Percentiles rank a stretch among this genome's conserved stretches.
These are phyloP conservation scores for Germaria angustata DNA, from an alignment of 2,888 invertebrate species.

Conservation along the genomic window DNA sequence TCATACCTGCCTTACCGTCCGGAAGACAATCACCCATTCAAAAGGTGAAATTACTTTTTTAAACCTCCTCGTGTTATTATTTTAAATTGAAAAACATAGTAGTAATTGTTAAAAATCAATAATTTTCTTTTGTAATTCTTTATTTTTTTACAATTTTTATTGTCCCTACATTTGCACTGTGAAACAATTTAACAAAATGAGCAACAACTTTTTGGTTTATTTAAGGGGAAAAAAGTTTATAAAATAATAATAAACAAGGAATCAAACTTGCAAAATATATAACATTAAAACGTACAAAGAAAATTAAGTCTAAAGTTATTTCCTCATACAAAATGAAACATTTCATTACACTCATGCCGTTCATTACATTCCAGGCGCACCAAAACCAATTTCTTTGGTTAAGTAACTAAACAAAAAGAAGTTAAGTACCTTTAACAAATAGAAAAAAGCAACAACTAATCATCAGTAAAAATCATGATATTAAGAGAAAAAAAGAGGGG, in stretches of 20 bases:
- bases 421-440: not conserved
- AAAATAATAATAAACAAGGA: not conserved
- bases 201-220: constrained; percentile 34
- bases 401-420: not conserved
- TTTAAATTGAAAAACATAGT: constrained; percentile 34
- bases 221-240: not conserved
- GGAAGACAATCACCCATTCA: too few relatives aligned
- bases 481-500: not conserved
- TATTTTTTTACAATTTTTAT: constrained; percentile 10
- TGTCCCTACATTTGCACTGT: constrained; percentile 47
- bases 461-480: constrained; percentile 33
- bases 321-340: constrained; percentile 43
- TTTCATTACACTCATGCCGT: not conserved
- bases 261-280: constrained; percentile 9
- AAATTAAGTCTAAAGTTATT: constrained; percentile 31
- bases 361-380: not conserved
- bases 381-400: not conserved
- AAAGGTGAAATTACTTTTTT: too few relatives aligned
- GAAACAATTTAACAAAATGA: constrained; percentile 41
- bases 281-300: not conserved
- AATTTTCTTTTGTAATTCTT: constrained; percentile 3
- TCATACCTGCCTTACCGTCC: too few relatives aligned
- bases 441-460: constrained; percentile 12
- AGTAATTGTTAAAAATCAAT: not conserved
- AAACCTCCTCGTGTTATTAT: too few relatives aligned